Base-by-base conservation (phyloP, 2,888 invertebrate genomes). In the Zootermopsis nevadensis region DNA sequence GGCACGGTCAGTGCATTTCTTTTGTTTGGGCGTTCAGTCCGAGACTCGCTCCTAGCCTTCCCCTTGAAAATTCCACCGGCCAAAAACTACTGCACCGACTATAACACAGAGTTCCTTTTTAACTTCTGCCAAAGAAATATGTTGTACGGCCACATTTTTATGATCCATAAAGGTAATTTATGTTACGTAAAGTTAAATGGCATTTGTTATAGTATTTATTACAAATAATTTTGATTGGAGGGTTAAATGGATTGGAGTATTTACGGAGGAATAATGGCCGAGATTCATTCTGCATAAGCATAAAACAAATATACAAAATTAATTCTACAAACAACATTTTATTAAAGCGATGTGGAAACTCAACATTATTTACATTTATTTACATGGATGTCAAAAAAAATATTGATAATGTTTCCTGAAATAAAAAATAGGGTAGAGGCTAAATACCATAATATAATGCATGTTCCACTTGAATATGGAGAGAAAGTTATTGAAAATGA, bases 281-380 rank as follows among this genome's bases (percentile, higher is more conserved):
- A 74, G 74, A 38, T 74, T 74, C 31, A 74, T n/a, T 38, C 42
- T 38, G 42, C 38, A 38, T 3, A 8, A n/a, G 22, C 42, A 38
- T 74, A 38, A 74, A 24, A 84, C 83, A 84, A 72, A 86, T 83
- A 84, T 84, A 86, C 84, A 33, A 84, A 80, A 85, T 86, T 86
- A 88, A 89, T 90, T 90, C 91, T 91, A 91, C 90, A 91, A 91
- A 91, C 90, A 90, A 91, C 86, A 84, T 90, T 89, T 91, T 91
- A 91, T 92, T 92, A 91, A 92, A 92, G 91, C 91, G 90, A 91
- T 90, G 91, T 91, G 89, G 90, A 91, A 91, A 91, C 91, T 91
- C 91, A 91, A 91, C 91, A 91, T 91, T 89, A 89, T 90, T 90
- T 90, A 90, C 90, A 90, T 88, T 87, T 84, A 84, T 85, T 79